Conservation (phyloP, 1,140 invertebrate species). For the Mizuhopecten yessoensis region DNA sequence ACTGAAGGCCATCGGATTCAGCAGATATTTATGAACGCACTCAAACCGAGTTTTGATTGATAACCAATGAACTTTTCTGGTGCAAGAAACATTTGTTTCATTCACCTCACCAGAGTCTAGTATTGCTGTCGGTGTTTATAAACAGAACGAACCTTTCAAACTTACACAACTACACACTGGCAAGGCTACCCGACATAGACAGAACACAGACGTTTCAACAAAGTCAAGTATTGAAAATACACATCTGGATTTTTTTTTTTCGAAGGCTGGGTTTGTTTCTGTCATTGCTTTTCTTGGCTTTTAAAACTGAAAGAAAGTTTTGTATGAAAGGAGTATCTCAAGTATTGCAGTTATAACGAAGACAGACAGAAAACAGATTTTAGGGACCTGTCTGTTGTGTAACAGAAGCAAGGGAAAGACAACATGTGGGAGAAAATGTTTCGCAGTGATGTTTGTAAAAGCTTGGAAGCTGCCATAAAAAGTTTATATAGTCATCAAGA, state of each 20-base stretch:
- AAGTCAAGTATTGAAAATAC: constrained; percentile 4
- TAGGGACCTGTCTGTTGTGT: neutral
- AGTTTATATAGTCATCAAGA: neutral
- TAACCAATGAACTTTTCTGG: neutral
- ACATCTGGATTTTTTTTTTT: neutral
- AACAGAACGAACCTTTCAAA: constrained; percentile 23
- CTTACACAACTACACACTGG: constrained; percentile 23
- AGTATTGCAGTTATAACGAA: neutral
- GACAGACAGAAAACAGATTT: constrained; percentile 23
- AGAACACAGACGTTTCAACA: neutral
- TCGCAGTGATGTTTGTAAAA: neutral
- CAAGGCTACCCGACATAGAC: neutral
- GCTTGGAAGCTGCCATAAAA: neutral
- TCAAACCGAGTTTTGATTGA: neutral
- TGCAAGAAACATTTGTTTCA: constrained; percentile 25
- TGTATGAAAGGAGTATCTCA: neutral
- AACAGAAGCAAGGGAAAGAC: neutral
- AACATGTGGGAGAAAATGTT: too few relatives aligned
- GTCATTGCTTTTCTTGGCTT: neutral
- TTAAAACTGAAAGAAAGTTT: constrained; percentile 14
- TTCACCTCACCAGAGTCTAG: neutral
- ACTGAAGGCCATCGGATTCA: too few relatives aligned
- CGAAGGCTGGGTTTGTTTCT: neutral
- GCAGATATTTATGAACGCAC: neutral
- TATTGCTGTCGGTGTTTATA: neutral